phyloP scores from a whole-genome alignment of 2,113 vertebrate genomes.

The Cynocephalus volans region DNA sequence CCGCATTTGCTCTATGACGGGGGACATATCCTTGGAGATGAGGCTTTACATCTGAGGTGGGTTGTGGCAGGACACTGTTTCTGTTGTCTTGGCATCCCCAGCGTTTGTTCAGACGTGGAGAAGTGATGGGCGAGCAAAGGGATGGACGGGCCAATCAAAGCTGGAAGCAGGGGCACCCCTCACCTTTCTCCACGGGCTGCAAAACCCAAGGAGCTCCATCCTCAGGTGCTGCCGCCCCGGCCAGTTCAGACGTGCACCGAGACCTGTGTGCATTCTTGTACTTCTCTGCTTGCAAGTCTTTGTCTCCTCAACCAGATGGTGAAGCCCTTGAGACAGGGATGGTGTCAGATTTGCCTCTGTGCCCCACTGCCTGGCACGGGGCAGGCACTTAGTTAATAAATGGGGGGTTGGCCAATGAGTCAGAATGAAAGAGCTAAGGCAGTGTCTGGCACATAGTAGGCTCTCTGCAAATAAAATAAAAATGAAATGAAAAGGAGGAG shows the following conservation, averaged over 20 bases:
- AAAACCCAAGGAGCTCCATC: not conserved
- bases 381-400: not conserved
- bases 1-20: fast-evolving
- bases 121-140: not conserved
- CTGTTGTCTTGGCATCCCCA: not conserved
- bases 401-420: fast-evolving
- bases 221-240: fast-evolving
- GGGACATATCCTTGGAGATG: not conserved
- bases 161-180: not conserved
- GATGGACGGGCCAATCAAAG: not conserved
- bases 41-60: not conserved
- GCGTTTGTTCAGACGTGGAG: not conserved
- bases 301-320: not conserved
- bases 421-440: fast-evolving
- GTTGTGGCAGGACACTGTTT: not conserved
- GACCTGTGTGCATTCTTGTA: not conserved
- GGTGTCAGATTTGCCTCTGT: not conserved
- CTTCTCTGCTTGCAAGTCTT: not conserved
- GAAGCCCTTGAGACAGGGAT: not conserved
- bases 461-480: not conserved
- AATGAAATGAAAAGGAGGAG: no score
- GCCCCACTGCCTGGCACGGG: not conserved
- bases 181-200: not conserved
- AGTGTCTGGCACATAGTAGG: not conserved
- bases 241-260: not conserved